Conservation (phyloP, 92 coral and sea anemone species). For the Epizoanthus fatuus region DNA sequence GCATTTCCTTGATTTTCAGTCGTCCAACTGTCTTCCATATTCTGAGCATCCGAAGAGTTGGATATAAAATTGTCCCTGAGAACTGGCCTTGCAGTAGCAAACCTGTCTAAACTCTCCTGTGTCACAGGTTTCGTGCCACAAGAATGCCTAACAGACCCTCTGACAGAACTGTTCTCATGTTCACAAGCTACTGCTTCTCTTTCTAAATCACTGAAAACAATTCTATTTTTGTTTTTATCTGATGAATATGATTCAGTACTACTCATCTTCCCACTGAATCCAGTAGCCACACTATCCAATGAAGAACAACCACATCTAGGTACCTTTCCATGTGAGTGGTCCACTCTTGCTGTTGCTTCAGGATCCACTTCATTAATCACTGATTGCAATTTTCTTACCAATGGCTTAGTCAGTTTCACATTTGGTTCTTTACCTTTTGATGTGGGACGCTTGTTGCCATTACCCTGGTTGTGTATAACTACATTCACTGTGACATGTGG, state of each 20-base stretch:
- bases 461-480: neutral
- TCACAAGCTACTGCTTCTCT: neutral
- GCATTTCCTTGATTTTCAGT: neutral
- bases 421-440: conserved; percentile 26
- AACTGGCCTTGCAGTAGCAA: neutral
- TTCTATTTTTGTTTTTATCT: neutral
- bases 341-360: conserved; percentile 21
- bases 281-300: conserved; percentile 3
- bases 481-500: neutral
- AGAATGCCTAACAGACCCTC: neutral
- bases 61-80: conserved; percentile 1
- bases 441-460: neutral
- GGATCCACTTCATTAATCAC: conserved; percentile 64
- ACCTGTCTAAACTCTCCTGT: neutral
- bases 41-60: neutral
- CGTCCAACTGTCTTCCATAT: neutral
- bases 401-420: conserved; percentile 69
- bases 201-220: conserved; percentile 18
- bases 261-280: neutral
- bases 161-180: neutral
- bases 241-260: neutral
- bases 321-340: neutral
- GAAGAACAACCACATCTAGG: neutral
- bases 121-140: no score
- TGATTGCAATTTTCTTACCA: conserved; percentile 68